These are phyloP conservation scores for Ptychadena robeensis DNA, from an alignment of 2,797 vertebrate species.

Conservation along the genomic window DNA sequence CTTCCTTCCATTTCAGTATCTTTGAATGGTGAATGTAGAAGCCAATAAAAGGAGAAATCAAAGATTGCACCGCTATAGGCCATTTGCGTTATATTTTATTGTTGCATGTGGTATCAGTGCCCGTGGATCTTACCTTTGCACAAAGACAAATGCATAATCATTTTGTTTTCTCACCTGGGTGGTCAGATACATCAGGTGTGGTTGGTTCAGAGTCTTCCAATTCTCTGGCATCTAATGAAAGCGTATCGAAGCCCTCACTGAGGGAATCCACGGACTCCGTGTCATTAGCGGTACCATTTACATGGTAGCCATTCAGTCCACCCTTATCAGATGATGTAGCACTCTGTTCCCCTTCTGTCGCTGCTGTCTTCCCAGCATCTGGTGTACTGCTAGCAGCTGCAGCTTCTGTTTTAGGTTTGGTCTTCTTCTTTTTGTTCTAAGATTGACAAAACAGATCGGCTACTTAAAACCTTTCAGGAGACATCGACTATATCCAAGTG, in stretches of 20 bases:
- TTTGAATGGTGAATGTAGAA: too few relatives aligned
- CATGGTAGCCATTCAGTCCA: slow-evolving; percentile 87
- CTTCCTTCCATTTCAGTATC: too few relatives aligned
- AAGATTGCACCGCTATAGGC: too few relatives aligned
- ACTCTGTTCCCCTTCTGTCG: slow-evolving; percentile 72
- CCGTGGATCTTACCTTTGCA: too few relatives aligned
- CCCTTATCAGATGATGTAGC: slow-evolving; percentile 72
- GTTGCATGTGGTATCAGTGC: too few relatives aligned
- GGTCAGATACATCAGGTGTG: slow-evolving; percentile 64
- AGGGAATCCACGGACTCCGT: slow-evolving; percentile 90
- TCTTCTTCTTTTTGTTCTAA: slow-evolving; percentile 91
- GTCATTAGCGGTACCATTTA: slow-evolving; percentile 87
- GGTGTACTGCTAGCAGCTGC: slow-evolving; percentile 66
- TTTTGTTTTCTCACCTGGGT: slow-evolving; percentile 71
- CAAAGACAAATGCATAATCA: neutral
- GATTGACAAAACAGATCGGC: neutral
- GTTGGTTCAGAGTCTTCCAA: slow-evolving; percentile 82
- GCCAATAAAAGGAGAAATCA: too few relatives aligned
- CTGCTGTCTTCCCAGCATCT: slow-evolving; percentile 65
- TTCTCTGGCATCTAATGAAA: slow-evolving; percentile 87
- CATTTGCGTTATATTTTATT: too few relatives aligned
- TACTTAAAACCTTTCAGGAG: too few relatives aligned
- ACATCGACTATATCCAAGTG: too few relatives aligned
- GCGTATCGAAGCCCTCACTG: slow-evolving; percentile 90
- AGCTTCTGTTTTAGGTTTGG: slow-evolving; percentile 85